Evolutionary conservation across 1,140 invertebrate species (phyloP), one percentile per base, ranked within the genome.

Genomic region (Neodiprion virginianus): DNA sequence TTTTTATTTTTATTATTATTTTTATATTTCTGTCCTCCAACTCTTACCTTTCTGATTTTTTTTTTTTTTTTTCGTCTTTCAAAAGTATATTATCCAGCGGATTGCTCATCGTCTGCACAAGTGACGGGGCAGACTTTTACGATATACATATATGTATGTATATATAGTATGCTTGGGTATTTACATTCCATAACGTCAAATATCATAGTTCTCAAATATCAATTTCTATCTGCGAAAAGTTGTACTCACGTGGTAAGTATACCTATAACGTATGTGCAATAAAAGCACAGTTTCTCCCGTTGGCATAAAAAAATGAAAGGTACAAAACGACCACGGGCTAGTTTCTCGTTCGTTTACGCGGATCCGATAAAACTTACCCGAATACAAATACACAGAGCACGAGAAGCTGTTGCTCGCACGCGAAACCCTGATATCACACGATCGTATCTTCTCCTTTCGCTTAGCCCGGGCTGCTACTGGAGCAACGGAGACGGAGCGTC

Each of bases 291-390:
- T 40, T 40, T 40, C 28, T 40, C 28, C 28, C 28, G 28, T 40
- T 40, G 28, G 28, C 5, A 40, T 40, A 1, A 40, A 40, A 40
- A 5, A 40, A 40, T 40, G 2, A 40, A 40, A 40, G 5, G 28
- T 5, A 40, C 4, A 40, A 40, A 1, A 40, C 28, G 28, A 5
- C 28, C 28, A 40, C 28, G 28, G 28, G 7, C 53, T 61, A 61
- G 53, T 61, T 61, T 17, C 53, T 61, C 11, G 53, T 61, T 61
- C 53, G n/a, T 61, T 61, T 61, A 61, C 53, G 53, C 53, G 53
- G 53, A 61, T 61, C 53, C 11, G 53, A 61, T 61, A 61, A 61
- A 61, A 61, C 53, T 61, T 17, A 8, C n/a, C 53, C n/a, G n/a
- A 61, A 61, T 61, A 61, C 11, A 61, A 61, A 61, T 4, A 61